Evolutionary conservation across 1,140 invertebrate species (phyloP), one percentile per base, ranked within the genome.

Genomic region (Danaus melanippus): DNA sequence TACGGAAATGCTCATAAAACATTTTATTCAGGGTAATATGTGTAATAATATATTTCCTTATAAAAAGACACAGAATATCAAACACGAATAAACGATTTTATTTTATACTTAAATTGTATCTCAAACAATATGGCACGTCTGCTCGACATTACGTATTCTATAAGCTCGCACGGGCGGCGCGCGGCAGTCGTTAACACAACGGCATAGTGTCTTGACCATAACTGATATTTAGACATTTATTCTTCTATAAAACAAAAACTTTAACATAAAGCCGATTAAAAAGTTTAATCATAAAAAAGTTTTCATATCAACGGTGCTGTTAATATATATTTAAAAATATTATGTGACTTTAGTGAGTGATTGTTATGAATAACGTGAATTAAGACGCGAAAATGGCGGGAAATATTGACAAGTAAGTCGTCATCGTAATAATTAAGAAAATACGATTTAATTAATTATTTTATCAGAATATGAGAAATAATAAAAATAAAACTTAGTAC

Each of bases 311-410:
- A 56, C 41, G 59, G 59, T 66, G 63, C 59, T 66, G 39, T 40
- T 48, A 51, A 53, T 66, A 15, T 15, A 15, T 15, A 15, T 15
- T 15, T 15, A 15, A 15, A 15, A 15, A 15, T 1, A 15, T 15
- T 15, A 15, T 15, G 15, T 15, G 15, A 15, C 15, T 15, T 15
- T 1, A 15, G 15, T 50, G 49, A 55, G 60, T 53, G 60, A 65
- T 43, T 43, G 62, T 50, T 40, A 69, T 73, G 70, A 73, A 70
- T 64, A 65, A 67, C 46, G 51, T 70, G 45, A 46, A 66, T 8
- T 40, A 63, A 42, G 61, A 66, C 32, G 41, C 48, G 42, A 60
- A 61, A 60, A 65, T 60, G 64, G 65, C 62, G 58, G 70, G 57
- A 61, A 59, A 64, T 56, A 52, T 61, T 54, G 64, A 69, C 60